These are phyloP conservation scores for Diglossa brunneiventris DNA, from an alignment of 2,113 vertebrate species.

Conservation along the genomic window DNA sequence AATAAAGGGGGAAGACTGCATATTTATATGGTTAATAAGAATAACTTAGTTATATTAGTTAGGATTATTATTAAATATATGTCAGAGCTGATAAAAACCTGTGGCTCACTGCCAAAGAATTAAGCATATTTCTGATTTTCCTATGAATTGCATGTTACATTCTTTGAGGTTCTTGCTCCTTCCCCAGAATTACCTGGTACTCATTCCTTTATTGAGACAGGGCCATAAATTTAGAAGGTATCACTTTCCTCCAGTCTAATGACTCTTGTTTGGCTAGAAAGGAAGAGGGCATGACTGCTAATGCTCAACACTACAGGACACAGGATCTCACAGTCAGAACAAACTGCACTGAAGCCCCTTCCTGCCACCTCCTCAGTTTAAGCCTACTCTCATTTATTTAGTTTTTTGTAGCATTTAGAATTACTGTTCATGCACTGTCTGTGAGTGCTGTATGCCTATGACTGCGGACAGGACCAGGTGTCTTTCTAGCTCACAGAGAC, in stretches of 20 bases:
- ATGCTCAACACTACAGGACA: neutral
- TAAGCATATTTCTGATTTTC: neutral
- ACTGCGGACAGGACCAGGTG: neutral
- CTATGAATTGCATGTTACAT: neutral
- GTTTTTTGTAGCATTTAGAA: neutral
- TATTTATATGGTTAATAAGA: conserved; percentile 55
- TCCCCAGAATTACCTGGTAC: neutral
- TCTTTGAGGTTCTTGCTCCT: neutral
- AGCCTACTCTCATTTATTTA: neutral
- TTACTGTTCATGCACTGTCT: neutral
- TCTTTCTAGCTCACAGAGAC: neutral
- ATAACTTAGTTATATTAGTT: conserved; percentile 44
- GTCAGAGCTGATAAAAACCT: conserved; percentile 29
- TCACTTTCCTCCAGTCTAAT: neutral
- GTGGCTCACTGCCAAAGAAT: neutral
- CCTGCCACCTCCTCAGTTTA: neutral
- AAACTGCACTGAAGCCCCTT: neutral
- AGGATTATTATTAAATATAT: conserved; percentile 47
- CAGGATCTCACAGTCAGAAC: neutral
- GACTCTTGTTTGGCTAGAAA: neutral
- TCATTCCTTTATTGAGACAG: neutral
- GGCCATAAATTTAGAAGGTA: neutral
- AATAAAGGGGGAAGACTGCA: conserved; percentile 30
- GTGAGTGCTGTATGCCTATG: neutral
- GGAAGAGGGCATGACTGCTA: neutral